phyloP scores from a whole-genome alignment of 1,140 invertebrate species.

The Colletes gigas region DNA sequence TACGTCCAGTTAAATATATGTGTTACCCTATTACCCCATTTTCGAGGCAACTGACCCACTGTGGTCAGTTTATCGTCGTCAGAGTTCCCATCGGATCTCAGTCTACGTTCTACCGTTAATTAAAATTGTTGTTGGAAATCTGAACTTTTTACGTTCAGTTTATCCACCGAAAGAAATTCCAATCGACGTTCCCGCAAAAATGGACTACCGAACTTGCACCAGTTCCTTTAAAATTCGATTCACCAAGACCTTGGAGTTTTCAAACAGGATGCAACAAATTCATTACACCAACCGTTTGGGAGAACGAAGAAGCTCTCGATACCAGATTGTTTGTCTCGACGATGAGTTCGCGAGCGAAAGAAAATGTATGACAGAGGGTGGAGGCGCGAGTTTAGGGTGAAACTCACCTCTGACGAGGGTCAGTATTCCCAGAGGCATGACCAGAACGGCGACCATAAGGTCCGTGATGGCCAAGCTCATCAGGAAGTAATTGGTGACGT shows the following conservation, averaged over 20 bases:
- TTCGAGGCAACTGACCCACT: too few relatives aligned
- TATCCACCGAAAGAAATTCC: background rate
- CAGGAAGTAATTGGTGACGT: conserved; percentile 98
- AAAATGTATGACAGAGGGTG: too few relatives aligned
- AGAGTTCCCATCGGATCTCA: too few relatives aligned
- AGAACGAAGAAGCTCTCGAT: too few relatives aligned
- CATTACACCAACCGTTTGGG: too few relatives aligned
- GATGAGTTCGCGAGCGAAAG: too few relatives aligned
- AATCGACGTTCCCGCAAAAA: background rate
- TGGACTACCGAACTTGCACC: background rate
- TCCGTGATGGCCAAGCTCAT: conserved; percentile 97
- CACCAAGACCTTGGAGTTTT: background rate
- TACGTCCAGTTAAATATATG: too few relatives aligned
- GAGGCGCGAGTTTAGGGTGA: too few relatives aligned
- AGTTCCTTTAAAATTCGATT: background rate
- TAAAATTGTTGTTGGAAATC: conserved; percentile 4
- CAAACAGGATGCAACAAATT: background rate
- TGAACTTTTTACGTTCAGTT: conserved; percentile 3
- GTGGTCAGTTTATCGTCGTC: background rate
- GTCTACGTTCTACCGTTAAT: conserved; percentile 4
- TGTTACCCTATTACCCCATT: too few relatives aligned
- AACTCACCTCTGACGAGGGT: conserved; percentile 88
- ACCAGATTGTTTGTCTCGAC: too few relatives aligned
- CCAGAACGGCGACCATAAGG: conserved; percentile 94
- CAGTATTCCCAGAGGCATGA: conserved; percentile 94